phyloP scores from a whole-genome alignment of 2,888 invertebrate genomes.

The Idaea straminata region DNA sequence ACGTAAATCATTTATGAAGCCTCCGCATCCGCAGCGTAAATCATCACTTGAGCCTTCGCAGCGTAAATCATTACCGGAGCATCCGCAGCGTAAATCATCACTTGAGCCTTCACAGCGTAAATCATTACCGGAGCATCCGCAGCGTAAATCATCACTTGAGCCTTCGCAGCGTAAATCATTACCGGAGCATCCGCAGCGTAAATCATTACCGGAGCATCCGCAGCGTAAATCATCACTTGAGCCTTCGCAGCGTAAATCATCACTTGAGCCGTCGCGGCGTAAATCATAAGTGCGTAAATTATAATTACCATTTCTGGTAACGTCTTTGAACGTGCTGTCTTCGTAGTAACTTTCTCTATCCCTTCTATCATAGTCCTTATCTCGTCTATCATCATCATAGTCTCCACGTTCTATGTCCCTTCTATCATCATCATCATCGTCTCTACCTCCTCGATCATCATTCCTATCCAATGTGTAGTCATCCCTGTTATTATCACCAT shows the following conservation, averaged over 20 bases:
- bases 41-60: background rate
- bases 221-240: background rate
- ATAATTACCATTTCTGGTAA: background rate
- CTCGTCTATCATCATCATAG: background rate
- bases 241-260: background rate
- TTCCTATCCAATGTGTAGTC: no score
- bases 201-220: background rate
- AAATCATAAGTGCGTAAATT: background rate
- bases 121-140: background rate
- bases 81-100: background rate
- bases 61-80: background rate
- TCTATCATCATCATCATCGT: constrained; percentile 1
- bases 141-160: background rate
- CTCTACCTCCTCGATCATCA: background rate
- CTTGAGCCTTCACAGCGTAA: background rate
- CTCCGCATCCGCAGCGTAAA: background rate
- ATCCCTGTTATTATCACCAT: background rate
- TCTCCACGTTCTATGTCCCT: background rate
- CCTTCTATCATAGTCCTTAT: background rate
- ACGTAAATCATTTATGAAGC: background rate
- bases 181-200: background rate
- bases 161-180: background rate
- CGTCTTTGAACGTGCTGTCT: background rate
- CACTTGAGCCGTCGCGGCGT: background rate
- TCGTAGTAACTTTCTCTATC: background rate